Evolutionary conservation across 2,113 vertebrate species (phyloP).

Genomic region (Xiphophorus couchianus): DNA sequence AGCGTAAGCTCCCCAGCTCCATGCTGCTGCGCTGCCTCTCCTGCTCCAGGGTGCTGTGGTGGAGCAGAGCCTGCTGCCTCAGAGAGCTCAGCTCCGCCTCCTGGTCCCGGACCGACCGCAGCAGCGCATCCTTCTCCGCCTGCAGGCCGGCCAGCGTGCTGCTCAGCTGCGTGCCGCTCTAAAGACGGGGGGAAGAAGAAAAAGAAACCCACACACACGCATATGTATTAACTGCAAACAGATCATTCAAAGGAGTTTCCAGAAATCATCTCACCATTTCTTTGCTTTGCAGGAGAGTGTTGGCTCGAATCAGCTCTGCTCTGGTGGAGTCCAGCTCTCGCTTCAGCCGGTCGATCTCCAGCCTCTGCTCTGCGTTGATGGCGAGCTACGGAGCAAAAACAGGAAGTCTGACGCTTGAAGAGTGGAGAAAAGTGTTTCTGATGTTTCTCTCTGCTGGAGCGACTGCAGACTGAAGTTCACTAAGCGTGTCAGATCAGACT

Average conservation of each 20-base stretch:
- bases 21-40: slow-evolving; percentile 74
- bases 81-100: slow-evolving; percentile 76
- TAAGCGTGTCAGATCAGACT: neutral
- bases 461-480: no score
- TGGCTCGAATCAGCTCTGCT: slow-evolving; percentile 54
- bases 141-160: slow-evolving; percentile 73
- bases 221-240: neutral
- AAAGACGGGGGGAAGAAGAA: neutral
- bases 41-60: slow-evolving; percentile 68
- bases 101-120: slow-evolving; percentile 51
- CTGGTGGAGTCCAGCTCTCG: slow-evolving; percentile 70
- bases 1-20: slow-evolving; percentile 75
- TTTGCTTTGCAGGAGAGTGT: slow-evolving; percentile 64
- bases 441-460: neutral
- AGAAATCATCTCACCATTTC: slow-evolving; percentile 57
- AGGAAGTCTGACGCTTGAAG: neutral
- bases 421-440: neutral
- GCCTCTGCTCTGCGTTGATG: slow-evolving; percentile 74
- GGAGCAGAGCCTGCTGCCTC: slow-evolving; percentile 72
- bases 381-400: slow-evolving; percentile 39
- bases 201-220: no score
- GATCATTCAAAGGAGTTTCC: neutral
- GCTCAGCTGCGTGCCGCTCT: slow-evolving; percentile 80
- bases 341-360: slow-evolving; percentile 75
- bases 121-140: slow-evolving; percentile 77